phyloP scores from a whole-genome alignment of 2,888 invertebrate genomes.

The Cryptocephalus primarius region DNA sequence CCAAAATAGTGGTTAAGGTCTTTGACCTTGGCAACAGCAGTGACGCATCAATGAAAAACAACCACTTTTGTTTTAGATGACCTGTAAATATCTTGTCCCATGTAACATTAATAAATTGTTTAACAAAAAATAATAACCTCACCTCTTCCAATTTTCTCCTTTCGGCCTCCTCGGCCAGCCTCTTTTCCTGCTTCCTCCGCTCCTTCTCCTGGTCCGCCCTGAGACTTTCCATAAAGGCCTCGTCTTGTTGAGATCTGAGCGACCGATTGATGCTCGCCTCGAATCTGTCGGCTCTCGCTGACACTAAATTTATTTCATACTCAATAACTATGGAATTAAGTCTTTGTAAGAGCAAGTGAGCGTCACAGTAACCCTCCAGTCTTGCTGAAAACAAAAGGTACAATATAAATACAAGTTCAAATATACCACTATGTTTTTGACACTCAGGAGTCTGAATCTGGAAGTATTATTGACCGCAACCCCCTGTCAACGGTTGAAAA shows the following conservation, averaged over 20 bases:
- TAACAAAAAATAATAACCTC: neutral
- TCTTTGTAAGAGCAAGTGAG: constrained; percentile 57
- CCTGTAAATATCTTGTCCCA: too few relatives aligned
- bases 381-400: constrained; percentile 34
- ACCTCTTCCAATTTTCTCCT: constrained; percentile 34
- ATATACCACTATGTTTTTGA: too few relatives aligned
- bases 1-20: too few relatives aligned
- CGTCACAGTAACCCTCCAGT: constrained; percentile 74
- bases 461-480: too few relatives aligned
- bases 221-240: constrained; percentile 84
- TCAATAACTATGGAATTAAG: constrained; percentile 68
- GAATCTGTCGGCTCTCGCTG: constrained; percentile 76
- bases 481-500: too few relatives aligned
- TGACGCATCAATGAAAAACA: too few relatives aligned
- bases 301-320: constrained; percentile 78
- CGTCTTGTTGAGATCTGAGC: constrained; percentile 83
- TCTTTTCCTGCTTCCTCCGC: constrained; percentile 52
- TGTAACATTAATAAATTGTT: too few relatives aligned
- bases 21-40: too few relatives aligned
- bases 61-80: too few relatives aligned
- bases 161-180: constrained; percentile 42
- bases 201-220: constrained; percentile 94
- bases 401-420: neutral
- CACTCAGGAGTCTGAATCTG: too few relatives aligned
- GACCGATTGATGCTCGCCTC: constrained; percentile 44